Percentiles rank a stretch among this genome's conserved stretches.
Evolutionary conservation across 2,797 vertebrate genomes (phyloP).

Genomic region (Luscinia megarhynchos): DNA sequence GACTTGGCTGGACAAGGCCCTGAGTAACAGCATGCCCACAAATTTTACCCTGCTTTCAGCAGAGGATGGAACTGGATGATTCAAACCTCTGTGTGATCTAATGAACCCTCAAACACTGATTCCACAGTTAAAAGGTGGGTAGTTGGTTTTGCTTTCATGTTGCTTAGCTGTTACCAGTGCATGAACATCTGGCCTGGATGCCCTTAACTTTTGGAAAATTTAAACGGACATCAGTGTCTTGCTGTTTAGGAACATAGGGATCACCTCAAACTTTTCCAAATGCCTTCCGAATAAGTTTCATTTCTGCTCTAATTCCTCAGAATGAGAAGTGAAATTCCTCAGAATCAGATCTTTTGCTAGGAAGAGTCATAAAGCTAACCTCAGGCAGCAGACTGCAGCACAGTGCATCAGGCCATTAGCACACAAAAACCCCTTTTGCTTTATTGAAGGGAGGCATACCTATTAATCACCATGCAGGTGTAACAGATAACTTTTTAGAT

Average conservation of each 20-base stretch:
- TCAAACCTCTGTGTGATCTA: background rate
- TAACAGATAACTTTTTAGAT: background rate
- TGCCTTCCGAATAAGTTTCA: background rate
- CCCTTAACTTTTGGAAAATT: background rate
- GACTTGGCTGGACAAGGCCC: background rate
- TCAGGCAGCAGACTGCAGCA: background rate
- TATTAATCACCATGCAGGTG: background rate
- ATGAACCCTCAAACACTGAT: background rate
- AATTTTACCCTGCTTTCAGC: background rate
- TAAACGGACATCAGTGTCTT: background rate
- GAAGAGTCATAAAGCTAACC: background rate
- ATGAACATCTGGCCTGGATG: background rate
- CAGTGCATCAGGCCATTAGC: background rate
- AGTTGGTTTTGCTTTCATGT: background rate
- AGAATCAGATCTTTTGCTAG: background rate
- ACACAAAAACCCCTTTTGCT: accelerated
- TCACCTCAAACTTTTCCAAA: background rate
- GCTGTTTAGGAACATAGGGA: background rate
- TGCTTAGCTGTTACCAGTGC: background rate
- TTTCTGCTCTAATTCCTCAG: background rate
- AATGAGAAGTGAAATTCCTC: background rate
- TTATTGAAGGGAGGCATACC: background rate
- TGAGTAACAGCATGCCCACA: background rate
- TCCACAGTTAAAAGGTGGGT: background rate
- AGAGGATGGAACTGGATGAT: background rate